A percentile compares a stretch with the other conserved stretches of the same genome.
phyloP scores from a whole-genome alignment of 2,888 invertebrate genomes.

The Trachelus iudaicus region DNA sequence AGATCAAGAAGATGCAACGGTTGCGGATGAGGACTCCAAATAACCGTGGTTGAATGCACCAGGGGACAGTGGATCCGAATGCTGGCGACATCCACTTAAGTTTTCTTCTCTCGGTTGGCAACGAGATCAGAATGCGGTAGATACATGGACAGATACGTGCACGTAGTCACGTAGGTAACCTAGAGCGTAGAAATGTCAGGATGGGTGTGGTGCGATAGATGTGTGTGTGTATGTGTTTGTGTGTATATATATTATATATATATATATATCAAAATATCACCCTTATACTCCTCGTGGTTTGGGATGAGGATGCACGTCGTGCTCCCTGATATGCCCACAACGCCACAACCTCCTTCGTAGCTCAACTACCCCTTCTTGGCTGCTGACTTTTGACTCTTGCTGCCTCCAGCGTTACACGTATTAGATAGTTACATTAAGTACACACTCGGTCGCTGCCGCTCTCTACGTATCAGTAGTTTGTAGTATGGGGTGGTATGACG shows the following conservation, averaged over 20 bases:
- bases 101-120: neutral
- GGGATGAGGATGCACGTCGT: constrained; percentile 6
- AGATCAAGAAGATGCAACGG: neutral
- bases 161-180: neutral
- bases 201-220: neutral
- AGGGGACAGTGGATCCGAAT: neutral
- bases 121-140: neutral
- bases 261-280: neutral
- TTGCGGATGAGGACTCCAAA: neutral
- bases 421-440: neutral
- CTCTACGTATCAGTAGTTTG: neutral
- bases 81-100: neutral
- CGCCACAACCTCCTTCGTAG: neutral
- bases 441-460: neutral
- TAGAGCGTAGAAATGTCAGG: neutral
- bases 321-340: constrained; percentile 1
- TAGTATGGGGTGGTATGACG: neutral
- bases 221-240: neutral
- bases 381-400: neutral
- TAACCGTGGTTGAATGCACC: neutral
- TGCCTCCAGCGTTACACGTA: constrained; percentile 1
- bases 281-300: neutral
- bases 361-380: neutral
- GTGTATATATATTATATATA: neutral
- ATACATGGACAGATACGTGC: neutral